phyloP scores from a whole-genome alignment of 2,888 invertebrate species.

The Nymphalis c-album region DNA sequence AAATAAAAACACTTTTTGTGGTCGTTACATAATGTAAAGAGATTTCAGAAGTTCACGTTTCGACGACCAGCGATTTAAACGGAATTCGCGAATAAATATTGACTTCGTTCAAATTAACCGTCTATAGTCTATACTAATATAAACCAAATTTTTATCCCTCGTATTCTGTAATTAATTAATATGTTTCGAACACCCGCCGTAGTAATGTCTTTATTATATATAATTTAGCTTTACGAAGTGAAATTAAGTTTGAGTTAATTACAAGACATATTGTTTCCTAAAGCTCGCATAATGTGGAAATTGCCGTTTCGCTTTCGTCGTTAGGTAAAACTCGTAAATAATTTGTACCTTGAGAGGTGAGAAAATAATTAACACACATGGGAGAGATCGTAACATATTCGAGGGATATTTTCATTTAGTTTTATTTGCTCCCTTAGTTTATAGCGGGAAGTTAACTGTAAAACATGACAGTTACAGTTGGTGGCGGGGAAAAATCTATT shows the following conservation, averaged over 20 bases:
- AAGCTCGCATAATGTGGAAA: constrained; percentile 8
- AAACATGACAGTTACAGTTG: not conserved
- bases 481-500: too few species aligned
- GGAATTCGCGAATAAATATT: not conserved
- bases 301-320: constrained; percentile 6
- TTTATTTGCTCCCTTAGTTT: constrained; percentile 7
- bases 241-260: constrained; percentile 8
- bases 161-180: too few species aligned
- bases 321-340: constrained; percentile 19
- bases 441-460: not conserved
- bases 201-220: not conserved
- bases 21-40: too few species aligned
- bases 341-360: constrained; percentile 15
- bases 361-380: constrained; percentile 12
- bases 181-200: not conserved
- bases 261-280: constrained; percentile 9
- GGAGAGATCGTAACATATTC: constrained; percentile 1
- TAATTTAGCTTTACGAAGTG: not conserved
- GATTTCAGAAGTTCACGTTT: not conserved
- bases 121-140: too few species aligned
- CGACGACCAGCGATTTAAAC: not conserved
- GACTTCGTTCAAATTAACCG: too few species aligned
- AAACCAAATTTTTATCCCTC: too few species aligned
- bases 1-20: too few species aligned
- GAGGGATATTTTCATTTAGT: constrained; percentile 14